Conservation (phyloP, 2,113 vertebrate genomes). For the Hemichromis elongatus region DNA sequence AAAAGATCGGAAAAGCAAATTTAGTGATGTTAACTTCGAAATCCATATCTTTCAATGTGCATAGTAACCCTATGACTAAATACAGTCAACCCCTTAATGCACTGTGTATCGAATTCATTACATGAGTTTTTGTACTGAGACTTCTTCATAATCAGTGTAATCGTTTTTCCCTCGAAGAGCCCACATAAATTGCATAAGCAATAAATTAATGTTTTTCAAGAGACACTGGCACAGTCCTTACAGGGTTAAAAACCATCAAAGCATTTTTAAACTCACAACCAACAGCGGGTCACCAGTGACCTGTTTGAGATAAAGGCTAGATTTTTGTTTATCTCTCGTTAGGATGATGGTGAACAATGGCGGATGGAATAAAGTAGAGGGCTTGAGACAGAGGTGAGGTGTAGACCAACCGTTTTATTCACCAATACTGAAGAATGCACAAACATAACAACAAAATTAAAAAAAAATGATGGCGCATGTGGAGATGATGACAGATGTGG, state of each 20-base stretch:
- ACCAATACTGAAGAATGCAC: not conserved
- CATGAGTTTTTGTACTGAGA: not conserved
- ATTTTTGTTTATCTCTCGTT: not conserved
- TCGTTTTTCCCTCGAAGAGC: not conserved
- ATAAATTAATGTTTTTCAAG: not conserved
- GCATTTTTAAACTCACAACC: not conserved
- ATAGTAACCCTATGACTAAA: too few relatives aligned
- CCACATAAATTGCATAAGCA: not conserved
- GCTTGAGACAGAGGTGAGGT: not conserved
- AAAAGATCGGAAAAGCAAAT: not conserved
- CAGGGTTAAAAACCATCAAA: not conserved
- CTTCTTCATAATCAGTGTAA: not conserved
- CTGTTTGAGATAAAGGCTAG: not conserved
- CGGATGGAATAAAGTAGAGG: not conserved
- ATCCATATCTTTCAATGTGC: not conserved
- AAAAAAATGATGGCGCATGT: too few relatives aligned
- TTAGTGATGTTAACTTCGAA: not conserved
- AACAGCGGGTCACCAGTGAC: not conserved
- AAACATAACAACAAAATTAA: not conserved
- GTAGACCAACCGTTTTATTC: not conserved
- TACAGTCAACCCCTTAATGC: not conserved
- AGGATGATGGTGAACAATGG: not conserved
- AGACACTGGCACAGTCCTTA: not conserved
- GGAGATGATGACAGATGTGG: constrained; percentile 26
- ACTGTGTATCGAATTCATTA: not conserved